Base-by-base conservation (phyloP, 2,888 invertebrate species). In the Lordiphosa fenestrarum region DNA sequence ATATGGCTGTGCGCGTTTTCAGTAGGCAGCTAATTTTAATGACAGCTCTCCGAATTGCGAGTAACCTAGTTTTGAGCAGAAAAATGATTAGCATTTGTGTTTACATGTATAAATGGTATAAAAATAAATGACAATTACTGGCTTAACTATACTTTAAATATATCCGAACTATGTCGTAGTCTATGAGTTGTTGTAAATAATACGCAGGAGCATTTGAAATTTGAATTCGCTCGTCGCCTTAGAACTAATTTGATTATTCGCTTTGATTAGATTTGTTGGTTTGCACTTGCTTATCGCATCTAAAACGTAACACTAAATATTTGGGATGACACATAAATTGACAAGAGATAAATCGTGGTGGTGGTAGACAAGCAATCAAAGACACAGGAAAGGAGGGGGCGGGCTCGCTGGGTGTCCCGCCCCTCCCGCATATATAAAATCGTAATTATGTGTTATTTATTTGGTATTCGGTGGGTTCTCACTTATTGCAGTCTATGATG, bases 401-500 rank as follows among this genome's bases (percentile, higher is more conserved):
- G 47, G 49, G 33, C 37, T 9, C 3, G 12, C 15, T 49, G 49
- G 55, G 42, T n/a, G n/a, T n/a, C n/a, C n/a, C 55, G 47, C 30
- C 51, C 41, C 38, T n/a, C 33, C n/a, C 12, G n/a, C 7, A 6
- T 30, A 6, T 30, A 15, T 30, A 12, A 13, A 13, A 13, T 33
- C 15, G 6, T 0, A 33, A 44, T 10, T 40, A 21, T 21, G 33
- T 4, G 10, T 5, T 7, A 44, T 25, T 30, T 42, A 13, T 21
- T 10, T 39, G 3, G 10, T 39, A 39, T 39, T 15, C 10, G 39
- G 19, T 21, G 30, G 41, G 9, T 19, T 42, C 48, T 76, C 71
- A 85, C 72, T 86, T 86, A 39, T 86, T 83, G 70, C 80, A 85
- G 62, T 87, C 86, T 39, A 87, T 86, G 37, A 87, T 71, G 21